phyloP scores from a whole-genome alignment of 2,888 invertebrate species.

The Mycalesis mineus region DNA sequence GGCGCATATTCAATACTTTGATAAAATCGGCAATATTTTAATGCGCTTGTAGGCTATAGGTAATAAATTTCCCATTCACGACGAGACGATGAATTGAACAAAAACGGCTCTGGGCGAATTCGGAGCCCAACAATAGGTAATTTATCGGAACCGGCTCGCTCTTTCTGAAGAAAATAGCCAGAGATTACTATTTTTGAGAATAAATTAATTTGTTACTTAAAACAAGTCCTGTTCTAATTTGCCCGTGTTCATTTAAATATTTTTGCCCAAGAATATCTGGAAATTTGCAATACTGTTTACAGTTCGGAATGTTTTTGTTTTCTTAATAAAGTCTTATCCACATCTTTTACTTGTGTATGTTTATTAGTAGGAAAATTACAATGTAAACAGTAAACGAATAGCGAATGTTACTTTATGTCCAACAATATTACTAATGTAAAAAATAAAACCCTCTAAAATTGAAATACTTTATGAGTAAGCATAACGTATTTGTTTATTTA shows the following conservation, averaged over 20 bases:
- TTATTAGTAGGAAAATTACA: background rate
- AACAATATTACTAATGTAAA: background rate
- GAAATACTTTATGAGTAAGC: no score
- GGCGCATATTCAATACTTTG: conserved; percentile 58
- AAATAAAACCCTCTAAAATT: no score
- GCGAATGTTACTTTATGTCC: background rate
- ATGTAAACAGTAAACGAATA: background rate
- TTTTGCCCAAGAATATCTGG: no score
- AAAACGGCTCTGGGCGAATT: conserved; percentile 73
- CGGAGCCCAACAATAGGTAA: conserved; percentile 70
- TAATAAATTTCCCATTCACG: conserved; percentile 75
- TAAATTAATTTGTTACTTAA: conserved; percentile 13
- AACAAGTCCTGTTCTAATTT: background rate
- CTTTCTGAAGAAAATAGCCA: conserved; percentile 39
- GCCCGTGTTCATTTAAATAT: background rate
- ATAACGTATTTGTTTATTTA: no score
- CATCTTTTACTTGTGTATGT: background rate
- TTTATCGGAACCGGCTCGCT: conserved; percentile 68
- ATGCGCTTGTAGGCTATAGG: conserved; percentile 55
- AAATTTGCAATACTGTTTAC: no score
- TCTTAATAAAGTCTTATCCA: background rate
- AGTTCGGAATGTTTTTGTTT: no score
- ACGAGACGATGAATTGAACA: conserved; percentile 75
- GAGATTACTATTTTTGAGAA: conserved; percentile 41
- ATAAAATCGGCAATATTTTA: conserved; percentile 73